Evolutionary conservation across 1,140 invertebrate genomes (phyloP).

Genomic region (Trichoplusia ni): DNA sequence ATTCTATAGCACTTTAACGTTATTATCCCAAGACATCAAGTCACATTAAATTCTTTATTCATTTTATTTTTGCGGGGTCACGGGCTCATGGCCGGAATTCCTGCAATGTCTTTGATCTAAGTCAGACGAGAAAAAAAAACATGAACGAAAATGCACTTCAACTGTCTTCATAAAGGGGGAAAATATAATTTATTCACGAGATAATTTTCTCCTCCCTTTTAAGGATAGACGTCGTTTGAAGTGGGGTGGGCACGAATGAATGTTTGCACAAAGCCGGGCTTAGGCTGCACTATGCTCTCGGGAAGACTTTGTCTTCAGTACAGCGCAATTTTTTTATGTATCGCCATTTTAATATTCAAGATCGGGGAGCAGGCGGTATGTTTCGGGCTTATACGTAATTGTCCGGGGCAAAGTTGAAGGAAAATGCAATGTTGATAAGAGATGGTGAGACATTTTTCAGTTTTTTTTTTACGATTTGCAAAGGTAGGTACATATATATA

Average conservation of each 20-base stretch:
- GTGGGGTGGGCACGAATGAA: slow-evolving; percentile 65
- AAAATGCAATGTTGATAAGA: background rate
- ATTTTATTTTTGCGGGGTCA: slow-evolving; percentile 75
- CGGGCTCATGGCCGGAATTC: slow-evolving; percentile 61
- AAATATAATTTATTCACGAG: slow-evolving; percentile 81
- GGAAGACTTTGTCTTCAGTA: slow-evolving; percentile 53
- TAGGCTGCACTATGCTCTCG: slow-evolving; percentile 42
- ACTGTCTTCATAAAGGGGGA: slow-evolving; percentile 78
- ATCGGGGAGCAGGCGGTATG: slow-evolving; percentile 7
- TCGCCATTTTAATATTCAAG: slow-evolving; percentile 28
- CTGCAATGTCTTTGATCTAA: slow-evolving; percentile 76
- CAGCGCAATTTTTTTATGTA: slow-evolving; percentile 30
- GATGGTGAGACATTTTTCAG: no score
- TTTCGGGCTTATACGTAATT: slow-evolving; percentile 3
- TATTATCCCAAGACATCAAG: slow-evolving; percentile 75
- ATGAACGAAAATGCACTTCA: slow-evolving; percentile 78
- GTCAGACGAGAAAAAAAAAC: slow-evolving; percentile 68
- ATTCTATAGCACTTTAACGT: slow-evolving; percentile 69
- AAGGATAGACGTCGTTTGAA: slow-evolving; percentile 66
- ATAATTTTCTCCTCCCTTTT: slow-evolving; percentile 78
- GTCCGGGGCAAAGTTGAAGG: background rate
- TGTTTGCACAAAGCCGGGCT: slow-evolving; percentile 58
- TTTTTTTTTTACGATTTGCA: no score
- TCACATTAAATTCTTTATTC: slow-evolving; percentile 78
- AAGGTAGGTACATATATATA: no score